These are phyloP conservation scores for Cinclus cinclus DNA, from an alignment of 2,113 vertebrate genomes.

Conservation along the genomic window DNA sequence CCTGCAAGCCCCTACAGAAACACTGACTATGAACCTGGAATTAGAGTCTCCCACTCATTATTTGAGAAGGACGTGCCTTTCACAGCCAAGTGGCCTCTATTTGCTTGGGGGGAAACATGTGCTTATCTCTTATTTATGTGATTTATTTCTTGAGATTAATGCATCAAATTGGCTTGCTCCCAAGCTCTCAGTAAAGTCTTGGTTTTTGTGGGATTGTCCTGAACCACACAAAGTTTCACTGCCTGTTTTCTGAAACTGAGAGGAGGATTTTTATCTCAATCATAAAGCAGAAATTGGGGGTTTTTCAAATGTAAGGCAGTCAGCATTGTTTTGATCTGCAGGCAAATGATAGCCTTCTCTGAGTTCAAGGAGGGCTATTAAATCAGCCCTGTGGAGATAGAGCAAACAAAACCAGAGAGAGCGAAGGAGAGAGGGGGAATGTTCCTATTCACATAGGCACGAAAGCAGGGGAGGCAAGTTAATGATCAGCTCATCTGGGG, in stretches of 20 bases:
- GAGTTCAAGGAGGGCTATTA: slow-evolving; percentile 40
- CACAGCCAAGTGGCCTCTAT: slow-evolving; percentile 62
- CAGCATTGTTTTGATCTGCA: slow-evolving; percentile 28
- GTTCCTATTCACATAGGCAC: not conserved
- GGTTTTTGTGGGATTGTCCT: not conserved
- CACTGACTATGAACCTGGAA: not conserved
- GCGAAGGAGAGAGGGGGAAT: not conserved
- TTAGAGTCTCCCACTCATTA: slow-evolving; percentile 43
- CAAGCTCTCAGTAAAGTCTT: not conserved
- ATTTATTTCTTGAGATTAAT: slow-evolving; percentile 55
- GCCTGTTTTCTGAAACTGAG: not conserved
- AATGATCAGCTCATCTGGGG: not conserved
- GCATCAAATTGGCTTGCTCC: slow-evolving; percentile 28
- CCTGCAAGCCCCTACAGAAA: slow-evolving; percentile 19
- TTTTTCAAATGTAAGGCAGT: not conserved
- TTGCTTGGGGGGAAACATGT: slow-evolving; percentile 4
- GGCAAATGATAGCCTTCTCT: not conserved
- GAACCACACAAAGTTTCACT: not conserved
- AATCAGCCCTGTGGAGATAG: slow-evolving; percentile 24
- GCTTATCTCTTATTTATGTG: slow-evolving; percentile 47
- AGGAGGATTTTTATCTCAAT: slow-evolving; percentile 7
- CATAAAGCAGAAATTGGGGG: not conserved
- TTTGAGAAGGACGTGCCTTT: slow-evolving; percentile 37
- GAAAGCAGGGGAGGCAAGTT: slow-evolving; percentile 9
- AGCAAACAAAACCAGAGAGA: slow-evolving; percentile 28